Percentiles rank a stretch among this genome's conserved stretches.
phyloP scores from a whole-genome alignment of 2,113 vertebrate genomes.

The Psammodynastes pulverulentus region DNA sequence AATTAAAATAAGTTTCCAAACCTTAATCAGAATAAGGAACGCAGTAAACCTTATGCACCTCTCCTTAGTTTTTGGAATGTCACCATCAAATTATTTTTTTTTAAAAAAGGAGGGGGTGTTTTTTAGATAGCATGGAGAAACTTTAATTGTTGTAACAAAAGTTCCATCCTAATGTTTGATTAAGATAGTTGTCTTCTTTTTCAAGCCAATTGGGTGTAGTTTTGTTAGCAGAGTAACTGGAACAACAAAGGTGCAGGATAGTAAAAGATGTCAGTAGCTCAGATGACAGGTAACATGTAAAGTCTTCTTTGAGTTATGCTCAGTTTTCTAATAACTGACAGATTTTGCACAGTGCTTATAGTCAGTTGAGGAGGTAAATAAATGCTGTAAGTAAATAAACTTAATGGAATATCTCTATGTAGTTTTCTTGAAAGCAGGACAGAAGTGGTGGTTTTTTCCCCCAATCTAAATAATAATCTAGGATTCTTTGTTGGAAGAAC shows the following conservation, averaged over 20 bases:
- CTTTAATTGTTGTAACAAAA: slow-evolving; percentile 19
- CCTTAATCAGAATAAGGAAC: not conserved
- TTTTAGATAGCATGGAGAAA: slow-evolving; percentile 14
- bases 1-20: not conserved
- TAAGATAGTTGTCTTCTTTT: not conserved
- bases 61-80: slow-evolving; percentile 10
- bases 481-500: not conserved
- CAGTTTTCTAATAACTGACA: not conserved
- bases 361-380: not conserved
- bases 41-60: not conserved
- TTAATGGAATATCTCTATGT: not conserved
- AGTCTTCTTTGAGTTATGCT: not conserved
- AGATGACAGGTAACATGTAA: not conserved
- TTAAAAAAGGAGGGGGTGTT: not conserved
- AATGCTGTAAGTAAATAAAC: not conserved
- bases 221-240: slow-evolving; percentile 9
- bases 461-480: not conserved
- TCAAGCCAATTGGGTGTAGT: not conserved
- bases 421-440: not conserved
- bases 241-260: slow-evolving; percentile 16
- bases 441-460: not conserved
- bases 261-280: not conserved
- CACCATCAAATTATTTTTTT: not conserved
- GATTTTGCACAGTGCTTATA: not conserved
- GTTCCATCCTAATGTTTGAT: not conserved